phyloP scores from a whole-genome alignment of 2,113 vertebrate species.

The Grallaria varia region DNA sequence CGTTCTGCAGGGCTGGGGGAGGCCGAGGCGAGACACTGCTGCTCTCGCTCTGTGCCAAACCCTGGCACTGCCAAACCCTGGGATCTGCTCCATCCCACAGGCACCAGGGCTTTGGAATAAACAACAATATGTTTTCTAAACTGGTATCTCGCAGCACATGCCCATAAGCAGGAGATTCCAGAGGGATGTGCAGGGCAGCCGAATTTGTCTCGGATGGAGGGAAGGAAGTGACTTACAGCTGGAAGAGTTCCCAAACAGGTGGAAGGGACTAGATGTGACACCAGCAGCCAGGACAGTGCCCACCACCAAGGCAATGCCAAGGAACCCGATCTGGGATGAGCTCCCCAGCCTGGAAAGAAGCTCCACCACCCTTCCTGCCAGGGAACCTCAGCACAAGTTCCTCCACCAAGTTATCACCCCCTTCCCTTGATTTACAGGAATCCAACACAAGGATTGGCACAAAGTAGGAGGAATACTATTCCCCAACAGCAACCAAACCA shows the following conservation, averaged over 20 bases:
- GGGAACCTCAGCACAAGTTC: not conserved
- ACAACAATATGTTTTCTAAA: not conserved
- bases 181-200: not conserved
- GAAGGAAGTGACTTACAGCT: constrained; percentile 31
- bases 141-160: not conserved
- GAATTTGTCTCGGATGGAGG: not conserved
- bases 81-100: not conserved
- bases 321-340: not conserved
- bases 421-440: accelerated
- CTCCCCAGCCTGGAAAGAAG: not conserved
- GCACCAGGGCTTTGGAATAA: accelerated
- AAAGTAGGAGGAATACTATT: not conserved
- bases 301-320: not conserved
- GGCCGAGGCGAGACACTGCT: accelerated
- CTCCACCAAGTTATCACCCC: not conserved
- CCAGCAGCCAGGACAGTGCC: not conserved
- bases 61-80: accelerated
- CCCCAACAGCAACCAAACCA: not conserved
- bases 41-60: not conserved
- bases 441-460: not conserved
- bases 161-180: not conserved
- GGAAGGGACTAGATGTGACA: not conserved
- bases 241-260: constrained; percentile 40
- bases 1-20: accelerated
- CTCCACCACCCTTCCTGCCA: not conserved